phyloP scores from a whole-genome alignment of 2,888 invertebrate species.

The Ischnura elegans region DNA sequence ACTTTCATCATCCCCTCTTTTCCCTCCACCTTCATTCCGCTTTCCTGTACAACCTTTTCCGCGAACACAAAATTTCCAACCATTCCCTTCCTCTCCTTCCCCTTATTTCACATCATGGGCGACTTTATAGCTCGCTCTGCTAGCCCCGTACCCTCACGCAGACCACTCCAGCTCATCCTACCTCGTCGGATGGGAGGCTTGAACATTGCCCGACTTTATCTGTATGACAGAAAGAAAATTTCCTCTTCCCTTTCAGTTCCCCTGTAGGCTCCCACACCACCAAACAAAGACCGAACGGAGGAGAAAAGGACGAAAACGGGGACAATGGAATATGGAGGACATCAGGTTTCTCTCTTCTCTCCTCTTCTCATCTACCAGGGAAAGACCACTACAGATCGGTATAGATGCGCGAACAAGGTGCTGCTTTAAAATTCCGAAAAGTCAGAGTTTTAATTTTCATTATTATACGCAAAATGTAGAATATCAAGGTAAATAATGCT shows the following conservation, averaged over 20 bases:
- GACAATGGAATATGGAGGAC: neutral
- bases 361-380: neutral
- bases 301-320: neutral
- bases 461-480: too few species aligned
- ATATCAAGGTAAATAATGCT: too few species aligned
- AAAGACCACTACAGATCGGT: neutral
- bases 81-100: neutral
- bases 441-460: too few species aligned
- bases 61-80: neutral
- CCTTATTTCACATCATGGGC: conserved; percentile 37
- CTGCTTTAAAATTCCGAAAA: too few species aligned
- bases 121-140: conserved; percentile 29
- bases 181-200: neutral
- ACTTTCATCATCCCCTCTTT: neutral
- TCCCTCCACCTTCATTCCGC: neutral
- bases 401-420: neutral
- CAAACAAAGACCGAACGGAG: neutral
- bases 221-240: conserved; percentile 31
- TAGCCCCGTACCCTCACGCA: neutral
- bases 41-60: neutral
- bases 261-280: neutral
- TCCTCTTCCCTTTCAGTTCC: neutral
- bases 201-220: conserved; percentile 31
- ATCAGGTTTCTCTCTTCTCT: neutral
- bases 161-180: neutral